Evolutionary conservation across 1,140 invertebrate genomes (phyloP), one percentile per base, ranked within the genome.

Genomic region (Sminthurinus signatus): DNA sequence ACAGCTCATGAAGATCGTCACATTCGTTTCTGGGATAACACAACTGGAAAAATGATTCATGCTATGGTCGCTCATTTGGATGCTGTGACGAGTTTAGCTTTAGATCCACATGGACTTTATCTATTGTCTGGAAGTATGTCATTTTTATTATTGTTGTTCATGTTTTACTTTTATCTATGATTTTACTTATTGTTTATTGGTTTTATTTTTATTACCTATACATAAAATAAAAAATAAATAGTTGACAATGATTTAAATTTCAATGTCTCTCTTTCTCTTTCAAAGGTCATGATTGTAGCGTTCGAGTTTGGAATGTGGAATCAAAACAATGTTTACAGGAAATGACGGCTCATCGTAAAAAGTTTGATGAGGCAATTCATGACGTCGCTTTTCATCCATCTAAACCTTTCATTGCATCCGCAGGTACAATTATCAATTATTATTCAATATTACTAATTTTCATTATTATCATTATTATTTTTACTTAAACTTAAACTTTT

Each of bases 381-480:
- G 93, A 97, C 78, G 96, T 99, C 65, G 95, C 96, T 74, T 99
- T 99, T 83, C 96, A 99, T 83, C 94, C 96, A 73, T 88, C 93
- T 69, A 91, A 93, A 80, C 93, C 95, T 64, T 97, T 93, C 78
- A 98, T 99, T 75, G 97, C 96, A 63, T 96, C 92, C 80, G 95
- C 93, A 67, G 96, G 96, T 68, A 96, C 96, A 65, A n/a, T n/a
- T n/a, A n/a, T n/a, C n/a, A n/a, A n/a, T n/a, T n/a, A n/a, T n/a
- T n/a, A n/a, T n/a, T n/a, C n/a, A n/a, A n/a, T n/a, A n/a, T n/a
- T n/a, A n/a, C n/a, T n/a, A n/a, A n/a, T n/a, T n/a, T n/a, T n/a
- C n/a, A n/a, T n/a, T n/a, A n/a, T n/a, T n/a, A n/a, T n/a, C n/a
- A n/a, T n/a, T n/a, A n/a, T n/a, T n/a, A n/a, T n/a, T n/a, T n/a